Conservation (phyloP, 2,888 invertebrate species). For the Crematogaster levior region DNA sequence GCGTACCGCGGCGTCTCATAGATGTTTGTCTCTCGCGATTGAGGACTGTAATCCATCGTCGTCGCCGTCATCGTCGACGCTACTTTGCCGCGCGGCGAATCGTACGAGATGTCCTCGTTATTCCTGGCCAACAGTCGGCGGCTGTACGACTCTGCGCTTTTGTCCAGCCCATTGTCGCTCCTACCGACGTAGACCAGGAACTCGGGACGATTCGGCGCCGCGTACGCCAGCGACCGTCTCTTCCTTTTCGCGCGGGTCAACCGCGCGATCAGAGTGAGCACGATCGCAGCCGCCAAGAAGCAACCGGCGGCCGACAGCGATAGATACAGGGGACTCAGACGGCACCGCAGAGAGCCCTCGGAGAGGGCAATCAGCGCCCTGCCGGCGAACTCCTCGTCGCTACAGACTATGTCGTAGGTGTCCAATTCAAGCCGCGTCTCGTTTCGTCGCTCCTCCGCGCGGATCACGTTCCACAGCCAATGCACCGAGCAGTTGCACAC, state of each 20-base stretch:
- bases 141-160: constrained; percentile 82
- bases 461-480: constrained; percentile 93
- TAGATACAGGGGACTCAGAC: constrained; percentile 82
- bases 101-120: constrained; percentile 81
- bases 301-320: constrained; percentile 84
- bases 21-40: constrained; percentile 77
- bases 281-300: constrained; percentile 80
- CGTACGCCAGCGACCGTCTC: constrained; percentile 79
- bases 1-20: constrained; percentile 82
- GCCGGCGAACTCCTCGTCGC: constrained; percentile 83
- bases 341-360: constrained; percentile 82
- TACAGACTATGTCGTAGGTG: constrained; percentile 81
- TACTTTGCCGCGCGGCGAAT: constrained; percentile 74
- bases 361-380: constrained; percentile 81
- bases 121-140: constrained; percentile 78
- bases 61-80: not conserved
- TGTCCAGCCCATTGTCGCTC: constrained; percentile 79
- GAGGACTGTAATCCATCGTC: constrained; percentile 61
- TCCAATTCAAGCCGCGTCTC: constrained; percentile 84
- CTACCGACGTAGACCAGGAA: constrained; percentile 83
- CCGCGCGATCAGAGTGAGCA: constrained; percentile 83
- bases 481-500: constrained; percentile 94
- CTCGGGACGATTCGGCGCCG: constrained; percentile 82
- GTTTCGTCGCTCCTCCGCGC: constrained; percentile 83
- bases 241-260: constrained; percentile 80